Evolutionary conservation across 2,797 vertebrate genomes (phyloP).

Genomic region (Xenentodon cancila): DNA sequence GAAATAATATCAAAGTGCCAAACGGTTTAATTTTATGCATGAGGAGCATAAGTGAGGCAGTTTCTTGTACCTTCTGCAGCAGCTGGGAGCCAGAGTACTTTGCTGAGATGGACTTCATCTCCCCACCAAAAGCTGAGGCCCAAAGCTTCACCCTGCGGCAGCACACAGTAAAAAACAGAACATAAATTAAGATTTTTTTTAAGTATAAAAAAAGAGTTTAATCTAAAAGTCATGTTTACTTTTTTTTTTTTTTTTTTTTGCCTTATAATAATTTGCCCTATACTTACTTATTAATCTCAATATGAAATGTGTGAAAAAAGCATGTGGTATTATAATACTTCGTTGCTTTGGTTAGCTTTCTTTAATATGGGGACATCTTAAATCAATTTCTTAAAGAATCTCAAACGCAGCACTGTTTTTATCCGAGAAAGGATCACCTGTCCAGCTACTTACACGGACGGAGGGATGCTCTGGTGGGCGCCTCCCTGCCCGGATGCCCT

Average conservation of each 20-base stretch:
- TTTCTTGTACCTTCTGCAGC: conserved; percentile 91
- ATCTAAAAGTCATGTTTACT: no score
- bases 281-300: no score
- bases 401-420: conserved; percentile 1
- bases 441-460: conserved; percentile 91
- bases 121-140: conserved; percentile 98
- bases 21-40: not conserved
- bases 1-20: not conserved
- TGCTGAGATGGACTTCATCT: conserved; percentile 98
- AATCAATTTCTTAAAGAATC: conserved; percentile 7
- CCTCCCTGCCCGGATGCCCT: conserved; percentile 82
- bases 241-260: no score
- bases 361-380: not conserved
- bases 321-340: no score
- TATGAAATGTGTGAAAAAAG: no score
- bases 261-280: no score
- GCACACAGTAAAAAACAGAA: conserved; percentile 4
- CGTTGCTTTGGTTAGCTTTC: not conserved
- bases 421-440: conserved; percentile 23
- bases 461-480: conserved; percentile 94
- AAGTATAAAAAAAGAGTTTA: not conserved
- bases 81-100: conserved; percentile 99
- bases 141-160: conserved; percentile 94
- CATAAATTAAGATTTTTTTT: not conserved
- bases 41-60: conserved; percentile 30